Evolutionary conservation across 2,888 invertebrate genomes (phyloP).

Genomic region (Coremacera marginata): DNA sequence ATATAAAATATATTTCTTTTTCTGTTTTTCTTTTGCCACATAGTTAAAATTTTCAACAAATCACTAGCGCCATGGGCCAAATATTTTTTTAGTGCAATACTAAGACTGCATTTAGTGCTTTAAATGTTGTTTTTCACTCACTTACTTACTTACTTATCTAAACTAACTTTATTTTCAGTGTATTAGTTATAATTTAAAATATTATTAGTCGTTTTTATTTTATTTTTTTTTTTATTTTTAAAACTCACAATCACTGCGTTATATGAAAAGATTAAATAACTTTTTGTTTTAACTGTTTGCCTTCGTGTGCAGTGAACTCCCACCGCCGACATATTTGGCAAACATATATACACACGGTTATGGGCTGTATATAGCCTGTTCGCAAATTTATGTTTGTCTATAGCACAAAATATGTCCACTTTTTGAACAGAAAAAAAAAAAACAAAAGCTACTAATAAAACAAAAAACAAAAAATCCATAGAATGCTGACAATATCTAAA

Average conservation of each 20-base stretch:
- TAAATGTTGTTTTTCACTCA: slow-evolving; percentile 3
- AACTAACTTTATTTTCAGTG: background rate
- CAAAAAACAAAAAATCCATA: slow-evolving; percentile 35
- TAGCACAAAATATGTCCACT: slow-evolving; percentile 6
- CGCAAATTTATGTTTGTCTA: slow-evolving; percentile 23
- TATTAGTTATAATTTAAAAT: slow-evolving; percentile 20
- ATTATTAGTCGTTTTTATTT: background rate
- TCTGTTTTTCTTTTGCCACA: too few relatives aligned
- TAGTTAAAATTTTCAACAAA: background rate
- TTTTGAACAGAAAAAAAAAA: slow-evolving; percentile 25
- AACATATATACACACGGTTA: slow-evolving; percentile 14
- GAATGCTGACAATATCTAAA: slow-evolving; percentile 49
- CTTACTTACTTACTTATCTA: background rate
- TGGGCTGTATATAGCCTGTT: background rate
- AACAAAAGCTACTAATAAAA: slow-evolving; percentile 8
- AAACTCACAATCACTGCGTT: slow-evolving; percentile 26
- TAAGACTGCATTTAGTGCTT: slow-evolving; percentile 5
- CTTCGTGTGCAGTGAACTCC: slow-evolving; percentile 53
- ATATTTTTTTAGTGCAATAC: background rate
- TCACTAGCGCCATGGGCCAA: background rate
- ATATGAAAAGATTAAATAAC: slow-evolving; percentile 47
- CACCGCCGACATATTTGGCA: slow-evolving; percentile 24
- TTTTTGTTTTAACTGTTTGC: slow-evolving; percentile 52
- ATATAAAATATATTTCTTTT: background rate
- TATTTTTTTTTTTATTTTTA: background rate